A percentile compares a stretch with the other conserved stretches of the same genome.
phyloP scores from a whole-genome alignment of 2,113 vertebrate genomes.

The Chaetura pelagica region DNA sequence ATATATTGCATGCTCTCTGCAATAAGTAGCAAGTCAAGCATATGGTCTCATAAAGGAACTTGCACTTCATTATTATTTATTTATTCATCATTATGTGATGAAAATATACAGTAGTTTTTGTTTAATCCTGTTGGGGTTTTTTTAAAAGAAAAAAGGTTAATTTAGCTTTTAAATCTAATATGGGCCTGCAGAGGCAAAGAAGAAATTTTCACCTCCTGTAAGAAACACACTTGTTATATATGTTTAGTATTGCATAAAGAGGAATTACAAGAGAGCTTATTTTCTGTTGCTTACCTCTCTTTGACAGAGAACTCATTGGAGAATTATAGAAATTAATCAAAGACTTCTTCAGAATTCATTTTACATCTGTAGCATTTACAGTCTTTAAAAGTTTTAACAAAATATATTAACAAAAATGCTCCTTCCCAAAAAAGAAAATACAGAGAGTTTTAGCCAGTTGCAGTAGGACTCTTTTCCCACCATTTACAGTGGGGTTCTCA shows the following conservation, averaged over 20 bases:
- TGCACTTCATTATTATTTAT: background rate
- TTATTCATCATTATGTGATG: background rate
- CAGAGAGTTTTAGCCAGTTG: background rate
- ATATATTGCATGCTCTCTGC: conserved; percentile 6
- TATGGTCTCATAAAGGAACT: conserved; percentile 29
- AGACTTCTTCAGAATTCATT: background rate
- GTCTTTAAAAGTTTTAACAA: background rate
- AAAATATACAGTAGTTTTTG: conserved; percentile 30
- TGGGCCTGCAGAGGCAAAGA: background rate
- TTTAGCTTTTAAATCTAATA: conserved; percentile 6
- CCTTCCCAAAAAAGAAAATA: background rate
- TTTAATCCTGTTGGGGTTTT: background rate
- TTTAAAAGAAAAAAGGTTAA: background rate
- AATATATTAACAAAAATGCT: background rate
- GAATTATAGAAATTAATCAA: background rate
- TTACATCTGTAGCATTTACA: background rate
- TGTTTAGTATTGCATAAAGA: background rate
- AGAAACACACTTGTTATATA: background rate
- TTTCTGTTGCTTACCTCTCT: background rate
- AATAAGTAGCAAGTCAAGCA: conserved; percentile 18
- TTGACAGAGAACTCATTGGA: background rate
- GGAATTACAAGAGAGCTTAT: background rate
- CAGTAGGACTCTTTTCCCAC: background rate
- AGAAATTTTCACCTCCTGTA: background rate
- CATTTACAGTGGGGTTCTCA: background rate